Conservation (phyloP, 2,113 vertebrate genomes). For the Elephantulus edwardii region DNA sequence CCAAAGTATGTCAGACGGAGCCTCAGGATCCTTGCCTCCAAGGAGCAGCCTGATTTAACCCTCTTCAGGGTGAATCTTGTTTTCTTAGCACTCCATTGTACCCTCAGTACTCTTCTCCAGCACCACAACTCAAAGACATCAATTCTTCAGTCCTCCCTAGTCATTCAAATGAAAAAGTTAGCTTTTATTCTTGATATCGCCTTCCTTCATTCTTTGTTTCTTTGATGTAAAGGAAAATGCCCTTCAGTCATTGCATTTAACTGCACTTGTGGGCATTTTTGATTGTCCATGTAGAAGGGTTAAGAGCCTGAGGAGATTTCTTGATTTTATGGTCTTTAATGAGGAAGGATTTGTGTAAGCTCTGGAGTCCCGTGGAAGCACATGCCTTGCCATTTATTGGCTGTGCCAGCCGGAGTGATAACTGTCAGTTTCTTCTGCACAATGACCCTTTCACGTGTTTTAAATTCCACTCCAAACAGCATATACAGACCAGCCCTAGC, state of each 20-base stretch:
- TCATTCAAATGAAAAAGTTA: no score
- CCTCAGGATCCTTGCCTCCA: no score
- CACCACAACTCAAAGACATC: no score
- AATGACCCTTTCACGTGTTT: neutral
- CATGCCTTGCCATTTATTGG: neutral
- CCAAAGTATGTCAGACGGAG: no score
- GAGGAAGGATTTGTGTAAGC: neutral
- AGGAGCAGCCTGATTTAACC: no score
- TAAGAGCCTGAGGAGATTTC: neutral
- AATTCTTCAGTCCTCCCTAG: no score
- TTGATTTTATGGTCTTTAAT: neutral
- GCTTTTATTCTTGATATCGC: neutral
- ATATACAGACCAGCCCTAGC: neutral
- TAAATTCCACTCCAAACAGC: slow-evolving; percentile 41
- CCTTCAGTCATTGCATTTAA: neutral
- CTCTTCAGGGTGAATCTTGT: no score
- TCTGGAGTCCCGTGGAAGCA: neutral
- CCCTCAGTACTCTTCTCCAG: no score
- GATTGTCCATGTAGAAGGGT: neutral
- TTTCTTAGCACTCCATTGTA: no score
- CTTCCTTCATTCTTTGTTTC: neutral
- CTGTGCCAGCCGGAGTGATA: neutral
- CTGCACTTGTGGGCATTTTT: neutral
- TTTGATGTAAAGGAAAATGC: slow-evolving; percentile 2
- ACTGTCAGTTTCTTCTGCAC: neutral